Evolutionary conservation across 2,888 invertebrate genomes (phyloP).

Genomic region (Cepaea hortensis): DNA sequence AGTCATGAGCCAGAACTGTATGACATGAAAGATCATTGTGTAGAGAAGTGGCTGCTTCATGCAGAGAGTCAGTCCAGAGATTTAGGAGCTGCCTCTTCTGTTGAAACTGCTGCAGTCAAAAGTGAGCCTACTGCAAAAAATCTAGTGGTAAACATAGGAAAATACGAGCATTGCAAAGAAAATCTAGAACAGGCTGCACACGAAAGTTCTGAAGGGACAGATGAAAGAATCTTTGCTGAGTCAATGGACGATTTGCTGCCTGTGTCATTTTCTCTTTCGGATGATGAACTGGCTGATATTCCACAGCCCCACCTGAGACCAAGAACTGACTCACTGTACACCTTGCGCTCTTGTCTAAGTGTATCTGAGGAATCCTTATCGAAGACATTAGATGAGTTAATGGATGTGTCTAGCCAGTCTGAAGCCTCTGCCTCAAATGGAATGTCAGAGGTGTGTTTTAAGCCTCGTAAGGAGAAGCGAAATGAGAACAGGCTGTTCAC

Average conservation of each 20-base stretch:
- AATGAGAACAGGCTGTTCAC: background rate
- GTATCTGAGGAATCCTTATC: slow-evolving; percentile 23
- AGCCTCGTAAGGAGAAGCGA: background rate
- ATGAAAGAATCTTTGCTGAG: background rate
- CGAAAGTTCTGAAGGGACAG: background rate
- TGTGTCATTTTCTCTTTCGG: slow-evolving; percentile 20
- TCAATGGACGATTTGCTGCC: slow-evolving; percentile 4
- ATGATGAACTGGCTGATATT: slow-evolving; percentile 28
- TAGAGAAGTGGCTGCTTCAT: too few relatives aligned
- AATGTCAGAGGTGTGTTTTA: background rate
- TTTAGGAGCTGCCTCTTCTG: too few relatives aligned
- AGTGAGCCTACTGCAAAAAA: background rate
- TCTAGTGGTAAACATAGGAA: background rate
- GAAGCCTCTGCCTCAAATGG: background rate
- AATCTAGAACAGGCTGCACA: background rate
- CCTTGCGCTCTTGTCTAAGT: slow-evolving; percentile 38
- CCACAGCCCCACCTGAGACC: slow-evolving; percentile 6
- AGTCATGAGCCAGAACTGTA: background rate
- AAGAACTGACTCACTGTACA: slow-evolving; percentile 36
- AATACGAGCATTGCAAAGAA: background rate
- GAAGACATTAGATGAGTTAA: background rate
- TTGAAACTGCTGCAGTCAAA: background rate
- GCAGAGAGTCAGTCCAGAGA: background rate
- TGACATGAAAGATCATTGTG: background rate
- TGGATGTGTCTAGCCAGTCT: background rate